Evolutionary conservation across 1,140 invertebrate species (phyloP), one percentile per base, ranked within the genome.

Genomic region (Chelonus insularis): DNA sequence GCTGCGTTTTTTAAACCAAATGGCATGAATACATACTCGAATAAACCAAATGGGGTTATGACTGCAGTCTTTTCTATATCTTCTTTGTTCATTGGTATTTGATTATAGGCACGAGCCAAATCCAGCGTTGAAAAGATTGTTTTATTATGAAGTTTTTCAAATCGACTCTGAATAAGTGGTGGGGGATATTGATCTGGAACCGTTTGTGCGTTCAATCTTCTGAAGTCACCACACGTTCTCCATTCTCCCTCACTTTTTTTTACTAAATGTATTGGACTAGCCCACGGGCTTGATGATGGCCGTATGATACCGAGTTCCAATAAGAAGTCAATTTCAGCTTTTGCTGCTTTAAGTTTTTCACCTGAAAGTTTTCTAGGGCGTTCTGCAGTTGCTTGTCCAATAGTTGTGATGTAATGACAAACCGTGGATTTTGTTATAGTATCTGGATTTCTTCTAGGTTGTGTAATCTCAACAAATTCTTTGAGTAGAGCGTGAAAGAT

Each of bases 71-170:
- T 81, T 8, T 64, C 39, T n/a, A 57, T 68, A 60, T 71, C 67
- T 0, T 64, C 48, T 29, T 64, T 25, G 9, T 67, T 64, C 1
- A 83, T 52, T 8, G 61, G 57, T 4, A 84, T 67, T 61, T 85
- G 82, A 65, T 73, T 73, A 60, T 78, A 84, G 0, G 80, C 82
- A 18, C 65, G 67, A 0, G 43, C 55, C 4, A 82, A 50, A 68
- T 84, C 82, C 1, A 84, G 39, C 0, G 69, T 64, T 4, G 70
- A 64, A 48, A 84, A 82, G 32, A 68, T 69, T 8, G 55, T 68
- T 6, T 66, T 43, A 0, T 70, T 72, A 1, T 54, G 57, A 7
- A 83, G 37, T 1, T 39, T 50, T 52, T 74, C 66, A 5, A 82
- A 57, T 8, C 65, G 57, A 32, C 80, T 74, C 25, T 82, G 39